phyloP scores from a whole-genome alignment of 2,888 invertebrate genomes.

The Spilosoma lubricipeda region DNA sequence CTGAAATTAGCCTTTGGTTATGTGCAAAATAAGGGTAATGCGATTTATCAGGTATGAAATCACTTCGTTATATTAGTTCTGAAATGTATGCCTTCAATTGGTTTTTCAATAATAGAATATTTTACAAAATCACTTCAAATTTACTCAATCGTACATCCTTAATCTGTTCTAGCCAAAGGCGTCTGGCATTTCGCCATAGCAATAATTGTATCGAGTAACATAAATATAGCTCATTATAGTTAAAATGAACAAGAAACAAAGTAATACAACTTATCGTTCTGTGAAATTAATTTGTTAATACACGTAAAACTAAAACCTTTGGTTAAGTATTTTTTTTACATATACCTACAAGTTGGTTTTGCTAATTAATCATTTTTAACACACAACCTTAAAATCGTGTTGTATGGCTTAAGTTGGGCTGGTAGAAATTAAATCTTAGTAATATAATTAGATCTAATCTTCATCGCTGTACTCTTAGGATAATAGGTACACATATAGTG shows the following conservation, averaged over 20 bases:
- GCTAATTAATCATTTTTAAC: not conserved
- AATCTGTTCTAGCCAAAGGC: conserved; percentile 54
- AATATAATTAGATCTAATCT: not conserved
- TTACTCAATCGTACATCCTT: conserved; percentile 23
- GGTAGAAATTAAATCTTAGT: not conserved
- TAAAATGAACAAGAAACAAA: conserved; percentile 17
- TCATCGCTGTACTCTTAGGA: not conserved
- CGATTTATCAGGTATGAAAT: conserved; percentile 8
- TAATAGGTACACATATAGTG: not conserved
- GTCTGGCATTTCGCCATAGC: conserved; percentile 31
- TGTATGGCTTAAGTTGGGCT: not conserved
- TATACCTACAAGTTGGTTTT: not conserved
- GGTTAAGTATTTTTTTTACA: not conserved
- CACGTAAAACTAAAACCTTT: not conserved
- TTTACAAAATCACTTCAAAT: not conserved
- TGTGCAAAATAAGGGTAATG: conserved; percentile 44
- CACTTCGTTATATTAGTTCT: not conserved
- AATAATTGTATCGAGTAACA: conserved; percentile 41
- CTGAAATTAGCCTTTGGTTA: conserved; percentile 49
- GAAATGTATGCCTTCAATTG: not conserved
- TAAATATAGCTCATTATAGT: conserved; percentile 28
- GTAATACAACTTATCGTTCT: not conserved
- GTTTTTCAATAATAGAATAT: not conserved
- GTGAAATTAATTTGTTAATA: conserved; percentile 3
- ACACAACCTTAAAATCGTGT: not conserved